Evolutionary conservation across 2,797 vertebrate species (phyloP).

Genomic region (Tapera naevia): DNA sequence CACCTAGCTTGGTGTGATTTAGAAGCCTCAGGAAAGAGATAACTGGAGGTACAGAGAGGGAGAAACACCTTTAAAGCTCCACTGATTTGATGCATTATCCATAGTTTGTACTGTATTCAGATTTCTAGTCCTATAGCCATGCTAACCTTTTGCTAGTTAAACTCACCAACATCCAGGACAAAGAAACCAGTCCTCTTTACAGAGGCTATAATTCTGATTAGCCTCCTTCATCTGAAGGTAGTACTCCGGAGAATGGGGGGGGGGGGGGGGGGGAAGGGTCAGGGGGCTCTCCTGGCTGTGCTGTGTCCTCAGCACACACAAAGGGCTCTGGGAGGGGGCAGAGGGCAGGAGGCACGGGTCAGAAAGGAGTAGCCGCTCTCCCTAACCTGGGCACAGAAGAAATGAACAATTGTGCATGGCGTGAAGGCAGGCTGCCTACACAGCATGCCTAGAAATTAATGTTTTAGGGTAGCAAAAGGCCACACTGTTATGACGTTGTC

Average conservation of each 20-base stretch:
- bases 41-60: not conserved
- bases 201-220: not conserved
- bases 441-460: not conserved
- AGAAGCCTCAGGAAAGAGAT: not conserved
- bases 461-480: not conserved
- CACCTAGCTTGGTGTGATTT: not conserved
- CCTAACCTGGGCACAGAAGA: not conserved
- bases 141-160: not conserved
- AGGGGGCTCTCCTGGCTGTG: not conserved
- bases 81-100: not conserved
- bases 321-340: not conserved
- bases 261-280: not conserved
- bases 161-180: not conserved
- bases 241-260: rapidly evolving
- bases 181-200: not conserved
- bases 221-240: not conserved
- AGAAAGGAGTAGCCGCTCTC: not conserved
- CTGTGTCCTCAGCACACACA: not conserved
- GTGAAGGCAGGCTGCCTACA: not conserved
- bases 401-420: not conserved
- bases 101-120: not conserved
- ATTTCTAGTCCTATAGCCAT: not conserved
- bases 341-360: too few relatives aligned
- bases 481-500: not conserved
- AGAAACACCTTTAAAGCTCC: not conserved